Percentiles rank a stretch among this genome's conserved stretches.
Evolutionary conservation across 2,888 invertebrate species (phyloP).

Genomic region (Temnothorax ravouxi): DNA sequence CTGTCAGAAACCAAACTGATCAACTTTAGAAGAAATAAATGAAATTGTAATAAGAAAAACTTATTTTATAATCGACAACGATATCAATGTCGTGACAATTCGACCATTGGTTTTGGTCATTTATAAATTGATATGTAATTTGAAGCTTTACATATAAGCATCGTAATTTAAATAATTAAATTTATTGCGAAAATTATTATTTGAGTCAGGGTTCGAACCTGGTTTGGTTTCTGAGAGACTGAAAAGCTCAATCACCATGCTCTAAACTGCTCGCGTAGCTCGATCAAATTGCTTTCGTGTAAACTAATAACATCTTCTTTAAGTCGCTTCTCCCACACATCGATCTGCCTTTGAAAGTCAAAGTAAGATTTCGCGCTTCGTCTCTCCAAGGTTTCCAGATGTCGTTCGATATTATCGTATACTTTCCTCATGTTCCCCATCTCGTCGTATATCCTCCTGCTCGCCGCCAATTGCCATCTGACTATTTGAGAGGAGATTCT

Average conservation of each 20-base stretch:
- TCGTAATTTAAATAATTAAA: too few relatives aligned
- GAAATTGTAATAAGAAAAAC: not conserved
- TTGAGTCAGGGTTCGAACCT: too few relatives aligned
- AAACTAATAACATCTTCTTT: conserved; percentile 66
- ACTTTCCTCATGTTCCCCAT: conserved; percentile 57
- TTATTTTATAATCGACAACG: too few relatives aligned
- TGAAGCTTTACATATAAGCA: too few relatives aligned
- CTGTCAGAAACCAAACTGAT: not conserved
- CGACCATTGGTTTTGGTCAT: too few relatives aligned
- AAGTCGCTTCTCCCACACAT: conserved; percentile 70
- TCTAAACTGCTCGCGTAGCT: conserved; percentile 63
- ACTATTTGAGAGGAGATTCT: conserved; percentile 47
- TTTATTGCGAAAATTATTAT: too few relatives aligned
- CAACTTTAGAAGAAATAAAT: not conserved
- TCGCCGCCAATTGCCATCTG: conserved; percentile 64
- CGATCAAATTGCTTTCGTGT: conserved; percentile 66
- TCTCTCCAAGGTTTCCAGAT: conserved; percentile 67
- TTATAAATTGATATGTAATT: too few relatives aligned
- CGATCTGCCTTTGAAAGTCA: conserved; percentile 71
- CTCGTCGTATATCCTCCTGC: conserved; percentile 54
- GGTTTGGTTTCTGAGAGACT: not conserved
- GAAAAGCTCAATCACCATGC: conserved; percentile 59
- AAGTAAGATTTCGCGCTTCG: conserved; percentile 64
- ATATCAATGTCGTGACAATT: too few relatives aligned
- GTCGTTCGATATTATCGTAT: conserved; percentile 69